phyloP scores from a whole-genome alignment of 2,113 vertebrate genomes.

The Marmota flaviventris region DNA sequence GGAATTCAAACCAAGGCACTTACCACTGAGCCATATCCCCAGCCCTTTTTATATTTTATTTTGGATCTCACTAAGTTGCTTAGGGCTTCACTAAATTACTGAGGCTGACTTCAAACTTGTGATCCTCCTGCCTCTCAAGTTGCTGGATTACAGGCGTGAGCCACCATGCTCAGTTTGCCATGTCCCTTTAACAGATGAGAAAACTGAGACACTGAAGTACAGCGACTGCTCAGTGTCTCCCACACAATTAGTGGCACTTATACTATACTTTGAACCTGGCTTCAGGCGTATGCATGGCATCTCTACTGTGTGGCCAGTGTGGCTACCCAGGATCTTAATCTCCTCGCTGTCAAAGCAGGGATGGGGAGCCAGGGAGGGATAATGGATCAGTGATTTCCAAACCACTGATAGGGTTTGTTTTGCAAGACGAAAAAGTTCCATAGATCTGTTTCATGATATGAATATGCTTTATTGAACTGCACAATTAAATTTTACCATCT shows the following conservation, averaged over 20 bases:
- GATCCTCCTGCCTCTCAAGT: no score
- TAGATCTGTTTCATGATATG: neutral
- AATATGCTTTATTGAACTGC: neutral
- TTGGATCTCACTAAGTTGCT: no score
- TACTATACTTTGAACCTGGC: neutral
- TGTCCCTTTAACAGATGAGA: neutral
- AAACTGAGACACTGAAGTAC: neutral
- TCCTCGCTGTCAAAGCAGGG: neutral
- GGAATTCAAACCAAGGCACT: no score
- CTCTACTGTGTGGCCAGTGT: neutral
- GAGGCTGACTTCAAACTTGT: no score
- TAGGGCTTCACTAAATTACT: no score
- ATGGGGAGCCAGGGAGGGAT: accelerated
- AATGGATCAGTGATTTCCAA: neutral
- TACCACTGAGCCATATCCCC: no score
- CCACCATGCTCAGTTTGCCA: no score
- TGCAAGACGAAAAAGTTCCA: neutral
- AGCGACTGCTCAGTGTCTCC: neutral
- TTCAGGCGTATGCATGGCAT: neutral
- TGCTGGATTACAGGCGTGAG: no score
- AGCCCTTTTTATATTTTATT: no score
- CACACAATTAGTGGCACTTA: neutral
- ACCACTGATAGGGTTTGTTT: neutral
- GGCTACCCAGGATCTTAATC: neutral
- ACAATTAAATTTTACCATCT: neutral